Conservation (phyloP, 2,888 invertebrate species). For the Plagodis pulveraria region DNA sequence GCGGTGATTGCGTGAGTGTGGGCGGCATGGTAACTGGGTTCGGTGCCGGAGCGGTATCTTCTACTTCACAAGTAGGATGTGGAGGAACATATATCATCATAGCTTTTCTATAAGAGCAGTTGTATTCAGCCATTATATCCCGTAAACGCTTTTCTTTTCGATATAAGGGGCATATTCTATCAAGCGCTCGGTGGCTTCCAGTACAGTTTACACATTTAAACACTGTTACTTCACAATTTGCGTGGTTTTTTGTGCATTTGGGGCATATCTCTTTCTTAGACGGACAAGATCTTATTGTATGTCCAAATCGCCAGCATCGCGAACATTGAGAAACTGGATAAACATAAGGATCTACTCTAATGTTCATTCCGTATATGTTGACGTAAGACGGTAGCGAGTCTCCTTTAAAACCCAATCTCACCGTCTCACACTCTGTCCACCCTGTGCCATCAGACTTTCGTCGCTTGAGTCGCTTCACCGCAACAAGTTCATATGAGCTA, state of each 20-base stretch:
- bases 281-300: background rate
- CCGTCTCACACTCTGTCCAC: background rate
- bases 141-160: background rate
- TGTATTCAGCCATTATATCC: background rate
- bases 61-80: background rate
- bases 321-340: background rate
- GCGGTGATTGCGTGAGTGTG: too few relatives aligned
- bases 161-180: background rate
- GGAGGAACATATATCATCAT: background rate
- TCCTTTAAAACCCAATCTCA: background rate
- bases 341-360: background rate
- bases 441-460: background rate
- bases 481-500: background rate
- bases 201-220: background rate
- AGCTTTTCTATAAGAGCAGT: background rate
- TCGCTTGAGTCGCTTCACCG: background rate
- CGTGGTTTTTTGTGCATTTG: background rate
- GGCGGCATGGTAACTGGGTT: background rate
- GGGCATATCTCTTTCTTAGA: background rate
- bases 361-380: background rate
- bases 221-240: background rate
- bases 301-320: background rate
- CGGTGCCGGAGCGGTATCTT: background rate
- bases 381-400: background rate
- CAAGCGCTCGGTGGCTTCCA: background rate